Conservation (phyloP, 2,888 invertebrate genomes). For the Panopea generosa region DNA sequence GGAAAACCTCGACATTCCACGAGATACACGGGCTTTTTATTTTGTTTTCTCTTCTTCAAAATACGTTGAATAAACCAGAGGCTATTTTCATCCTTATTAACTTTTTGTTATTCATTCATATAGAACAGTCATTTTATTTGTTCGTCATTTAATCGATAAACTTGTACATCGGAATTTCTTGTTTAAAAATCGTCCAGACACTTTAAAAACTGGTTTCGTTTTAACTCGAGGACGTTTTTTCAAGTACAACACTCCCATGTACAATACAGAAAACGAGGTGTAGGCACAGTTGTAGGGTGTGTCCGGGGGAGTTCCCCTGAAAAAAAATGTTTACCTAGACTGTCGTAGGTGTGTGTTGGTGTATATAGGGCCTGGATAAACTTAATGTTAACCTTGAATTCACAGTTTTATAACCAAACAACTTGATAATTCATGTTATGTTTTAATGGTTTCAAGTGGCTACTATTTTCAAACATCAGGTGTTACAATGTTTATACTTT, state of each 20-base stretch:
- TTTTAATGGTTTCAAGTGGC: too few relatives aligned
- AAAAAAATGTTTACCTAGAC: too few relatives aligned
- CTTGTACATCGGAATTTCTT: constrained; percentile 38
- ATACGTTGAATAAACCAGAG: constrained; percentile 47
- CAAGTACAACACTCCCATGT: constrained; percentile 35
- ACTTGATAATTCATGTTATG: too few relatives aligned
- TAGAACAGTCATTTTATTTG: constrained; percentile 34
- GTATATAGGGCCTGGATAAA: too few relatives aligned
- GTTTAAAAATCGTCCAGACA: constrained; percentile 21
- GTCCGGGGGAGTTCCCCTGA: too few relatives aligned
- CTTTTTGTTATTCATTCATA: constrained; percentile 33
- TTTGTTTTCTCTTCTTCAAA: constrained; percentile 38
- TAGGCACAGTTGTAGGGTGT: too few relatives aligned
- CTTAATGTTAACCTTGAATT: too few relatives aligned
- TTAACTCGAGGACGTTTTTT: constrained; percentile 17
- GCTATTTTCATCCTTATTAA: constrained; percentile 50
- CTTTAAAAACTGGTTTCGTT: constrained; percentile 27
- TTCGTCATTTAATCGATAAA: constrained; percentile 34
- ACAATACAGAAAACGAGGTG: too few relatives aligned
- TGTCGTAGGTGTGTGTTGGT: too few relatives aligned
- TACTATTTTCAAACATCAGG: too few relatives aligned
- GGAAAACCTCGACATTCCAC: constrained; percentile 52
- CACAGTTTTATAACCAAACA: too few relatives aligned
- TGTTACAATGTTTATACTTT: too few relatives aligned
- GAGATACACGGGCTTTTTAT: constrained; percentile 38